Evolutionary conservation across 2,113 vertebrate species (phyloP).

Genomic region (Columba janthina): DNA sequence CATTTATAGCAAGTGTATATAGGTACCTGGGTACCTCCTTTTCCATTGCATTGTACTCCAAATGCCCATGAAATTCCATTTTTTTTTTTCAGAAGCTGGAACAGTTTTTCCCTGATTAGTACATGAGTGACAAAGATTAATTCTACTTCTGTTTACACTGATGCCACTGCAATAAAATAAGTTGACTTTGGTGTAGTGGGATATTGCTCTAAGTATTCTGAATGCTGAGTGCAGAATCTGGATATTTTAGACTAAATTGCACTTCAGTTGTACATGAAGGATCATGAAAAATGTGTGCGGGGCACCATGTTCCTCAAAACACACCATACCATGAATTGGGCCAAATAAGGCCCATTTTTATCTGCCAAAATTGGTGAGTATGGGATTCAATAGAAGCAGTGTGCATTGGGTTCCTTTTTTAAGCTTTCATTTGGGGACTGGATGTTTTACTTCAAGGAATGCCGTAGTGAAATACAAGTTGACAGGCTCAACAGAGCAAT

Average conservation of each 20-base stretch:
- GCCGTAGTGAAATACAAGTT: not conserved
- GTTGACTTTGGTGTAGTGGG: not conserved
- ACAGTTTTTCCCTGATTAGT: not conserved
- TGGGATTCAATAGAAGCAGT: not conserved
- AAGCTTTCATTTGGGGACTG: not conserved
- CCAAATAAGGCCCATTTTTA: not conserved
- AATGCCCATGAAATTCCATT: accelerated
- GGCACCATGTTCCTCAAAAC: not conserved
- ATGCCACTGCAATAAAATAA: not conserved
- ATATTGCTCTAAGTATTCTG: not conserved
- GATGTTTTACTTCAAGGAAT: not conserved
- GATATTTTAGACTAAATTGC: not conserved
- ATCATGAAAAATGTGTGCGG: not conserved
- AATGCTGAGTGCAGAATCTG: not conserved
- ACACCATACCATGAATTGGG: not conserved
- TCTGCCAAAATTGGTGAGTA: not conserved
- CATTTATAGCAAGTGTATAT: not conserved
- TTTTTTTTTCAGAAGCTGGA: not conserved
- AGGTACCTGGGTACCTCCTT: not conserved
- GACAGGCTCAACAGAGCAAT: not conserved
- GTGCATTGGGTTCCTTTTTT: not conserved
- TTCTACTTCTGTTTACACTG: not conserved
- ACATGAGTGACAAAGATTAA: not conserved
- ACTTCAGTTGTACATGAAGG: not conserved
- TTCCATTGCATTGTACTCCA: not conserved